Evolutionary conservation across 2,797 vertebrate genomes (phyloP).

Genomic region (Pagetopsis macropterus): DNA sequence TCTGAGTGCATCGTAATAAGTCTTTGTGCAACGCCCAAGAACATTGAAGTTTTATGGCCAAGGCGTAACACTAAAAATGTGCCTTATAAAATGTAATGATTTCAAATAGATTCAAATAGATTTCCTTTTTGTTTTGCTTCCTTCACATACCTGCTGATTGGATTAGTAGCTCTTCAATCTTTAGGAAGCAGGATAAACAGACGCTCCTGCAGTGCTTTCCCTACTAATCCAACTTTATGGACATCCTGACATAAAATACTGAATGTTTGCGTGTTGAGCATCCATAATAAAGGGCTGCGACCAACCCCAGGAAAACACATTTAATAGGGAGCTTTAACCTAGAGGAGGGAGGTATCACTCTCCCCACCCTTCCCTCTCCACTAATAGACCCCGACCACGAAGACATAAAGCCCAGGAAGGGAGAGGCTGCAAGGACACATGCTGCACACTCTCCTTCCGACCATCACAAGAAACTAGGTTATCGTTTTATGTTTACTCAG

Average conservation of each 20-base stretch:
- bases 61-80: not conserved
- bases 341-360: conserved; percentile 22
- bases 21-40: not conserved
- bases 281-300: conserved; percentile 8
- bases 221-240: conserved; percentile 4
- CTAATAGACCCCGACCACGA: conserved; percentile 38
- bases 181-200: conserved; percentile 20
- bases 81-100: too few relatives aligned
- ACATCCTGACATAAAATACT: conserved; percentile 47
- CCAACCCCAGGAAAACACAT: conserved; percentile 51
- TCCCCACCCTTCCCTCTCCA: conserved; percentile 53
- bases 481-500: conserved; percentile 73
- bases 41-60: not conserved
- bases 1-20: conserved; percentile 5
- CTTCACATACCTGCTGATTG: not conserved
- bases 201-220: conserved; percentile 5
- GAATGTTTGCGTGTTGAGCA: conserved; percentile 29
- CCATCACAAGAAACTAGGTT: conserved; percentile 52
- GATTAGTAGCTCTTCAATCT: not conserved
- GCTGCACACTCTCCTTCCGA: conserved; percentile 45
- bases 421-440: conserved; percentile 57
- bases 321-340: conserved; percentile 51
- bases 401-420: conserved; percentile 69
- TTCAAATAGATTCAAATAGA: too few relatives aligned
- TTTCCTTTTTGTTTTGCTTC: too few relatives aligned